These are phyloP conservation scores for Pseudomugil gertrudae DNA, from an alignment of 2,797 vertebrate genomes.

Conservation along the genomic window DNA sequence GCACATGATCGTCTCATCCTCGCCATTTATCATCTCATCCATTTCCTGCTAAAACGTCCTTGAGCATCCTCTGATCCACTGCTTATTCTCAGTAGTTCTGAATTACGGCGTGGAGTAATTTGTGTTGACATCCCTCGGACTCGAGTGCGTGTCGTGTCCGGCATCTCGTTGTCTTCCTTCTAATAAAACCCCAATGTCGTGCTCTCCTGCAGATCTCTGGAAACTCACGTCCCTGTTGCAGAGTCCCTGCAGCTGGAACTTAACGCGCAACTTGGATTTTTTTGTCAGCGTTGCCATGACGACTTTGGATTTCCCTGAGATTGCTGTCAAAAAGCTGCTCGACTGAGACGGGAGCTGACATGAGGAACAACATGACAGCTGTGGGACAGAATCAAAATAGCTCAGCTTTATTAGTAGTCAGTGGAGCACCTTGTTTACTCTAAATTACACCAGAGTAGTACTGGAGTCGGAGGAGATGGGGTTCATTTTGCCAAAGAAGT, in stretches of 20 bases:
- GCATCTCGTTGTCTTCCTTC: neutral
- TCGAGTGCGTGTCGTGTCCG: neutral
- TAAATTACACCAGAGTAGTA: constrained; percentile 16
- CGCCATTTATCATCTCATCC: constrained; percentile 27
- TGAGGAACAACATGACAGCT: constrained; percentile 23
- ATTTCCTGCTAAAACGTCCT: constrained; percentile 24
- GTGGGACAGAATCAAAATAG: constrained; percentile 33
- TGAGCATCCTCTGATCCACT: constrained; percentile 4
- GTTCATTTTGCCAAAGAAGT: constrained; percentile 5
- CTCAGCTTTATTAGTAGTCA: constrained; percentile 35
- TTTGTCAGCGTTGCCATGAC: constrained; percentile 41
- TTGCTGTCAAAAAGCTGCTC: constrained; percentile 41
- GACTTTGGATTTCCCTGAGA: constrained; percentile 40
- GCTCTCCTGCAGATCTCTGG: neutral
- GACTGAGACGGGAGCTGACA: constrained; percentile 29
- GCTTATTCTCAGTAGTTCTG: constrained; percentile 2
- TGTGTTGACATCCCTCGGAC: constrained; percentile 2
- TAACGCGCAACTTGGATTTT: constrained; percentile 11
- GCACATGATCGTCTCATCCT: neutral
- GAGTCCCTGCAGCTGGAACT: constrained; percentile 17
- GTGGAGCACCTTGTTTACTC: constrained; percentile 11
- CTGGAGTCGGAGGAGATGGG: neutral
- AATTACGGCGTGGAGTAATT: constrained; percentile 9
- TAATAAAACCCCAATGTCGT: neutral
- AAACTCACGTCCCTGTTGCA: neutral